A percentile compares a stretch with the other conserved stretches of the same genome.
phyloP scores from a whole-genome alignment of 2,888 invertebrate species.

The Ecliptopera silaceata region DNA sequence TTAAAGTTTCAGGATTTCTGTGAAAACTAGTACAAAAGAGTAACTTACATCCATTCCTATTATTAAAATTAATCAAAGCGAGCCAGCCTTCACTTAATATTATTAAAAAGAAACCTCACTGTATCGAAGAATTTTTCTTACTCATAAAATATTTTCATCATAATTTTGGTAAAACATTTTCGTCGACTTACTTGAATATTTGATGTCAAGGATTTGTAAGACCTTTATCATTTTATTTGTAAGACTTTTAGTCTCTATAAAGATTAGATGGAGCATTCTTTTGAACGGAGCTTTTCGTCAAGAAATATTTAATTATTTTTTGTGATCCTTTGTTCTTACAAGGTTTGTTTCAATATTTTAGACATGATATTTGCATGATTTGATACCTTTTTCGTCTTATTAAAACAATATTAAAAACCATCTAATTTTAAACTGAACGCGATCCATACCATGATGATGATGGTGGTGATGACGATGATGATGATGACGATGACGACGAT shows the following conservation, averaged over 20 bases:
- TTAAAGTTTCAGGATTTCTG: no score
- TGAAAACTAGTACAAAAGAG: no score
- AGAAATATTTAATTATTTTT: no score
- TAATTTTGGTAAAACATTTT: conserved; percentile 9
- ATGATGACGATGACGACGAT: no score
- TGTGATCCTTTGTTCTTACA: no score
- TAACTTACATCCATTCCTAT: no score
- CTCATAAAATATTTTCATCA: conserved; percentile 4
- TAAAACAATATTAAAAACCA: no score
- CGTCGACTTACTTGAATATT: conserved; percentile 16
- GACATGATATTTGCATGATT: background rate
- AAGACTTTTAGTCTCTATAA: conserved; percentile 4
- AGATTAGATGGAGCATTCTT: conserved; percentile 11
- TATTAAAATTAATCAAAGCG: background rate
- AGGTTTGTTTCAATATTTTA: no score
- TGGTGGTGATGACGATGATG: no score
- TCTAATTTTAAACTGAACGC: no score
- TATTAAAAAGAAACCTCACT: conserved; percentile 14
- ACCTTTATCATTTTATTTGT: conserved; percentile 14
- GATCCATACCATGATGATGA: no score
- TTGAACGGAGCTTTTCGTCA: background rate
- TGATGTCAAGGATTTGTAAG: conserved; percentile 2
- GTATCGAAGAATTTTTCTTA: conserved; percentile 8
- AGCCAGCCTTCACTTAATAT: conserved; percentile 1
- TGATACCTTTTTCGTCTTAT: no score